phyloP scores from a whole-genome alignment of 2,888 invertebrate genomes.

The Heliconius erato region DNA sequence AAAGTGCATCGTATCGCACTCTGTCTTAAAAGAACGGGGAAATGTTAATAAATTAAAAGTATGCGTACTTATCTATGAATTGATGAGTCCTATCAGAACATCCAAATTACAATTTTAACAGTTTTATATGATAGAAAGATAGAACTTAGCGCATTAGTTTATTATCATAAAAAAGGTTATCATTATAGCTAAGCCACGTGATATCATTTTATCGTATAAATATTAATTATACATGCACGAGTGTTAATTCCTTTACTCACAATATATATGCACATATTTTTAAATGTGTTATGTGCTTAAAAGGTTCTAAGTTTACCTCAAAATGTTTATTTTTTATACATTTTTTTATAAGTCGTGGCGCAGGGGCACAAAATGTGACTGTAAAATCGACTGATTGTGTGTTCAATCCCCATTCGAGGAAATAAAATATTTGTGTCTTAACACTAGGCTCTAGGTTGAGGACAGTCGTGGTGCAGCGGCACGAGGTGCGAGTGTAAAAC shows the following conservation, averaged over 20 bases:
- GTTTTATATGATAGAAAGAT: not conserved
- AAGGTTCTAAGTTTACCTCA: not conserved
- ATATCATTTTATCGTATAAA: not conserved
- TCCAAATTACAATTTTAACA: not conserved
- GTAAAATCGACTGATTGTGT: too few species aligned
- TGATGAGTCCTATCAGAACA: not conserved
- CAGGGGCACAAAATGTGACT: too few species aligned
- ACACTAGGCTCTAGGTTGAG: too few species aligned
- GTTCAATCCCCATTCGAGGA: too few species aligned
- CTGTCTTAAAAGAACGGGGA: not conserved
- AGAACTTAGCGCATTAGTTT: not conserved
- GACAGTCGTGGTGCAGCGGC: too few species aligned
- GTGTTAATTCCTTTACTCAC: not conserved
- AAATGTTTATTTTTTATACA: not conserved
- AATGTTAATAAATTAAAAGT: too few species aligned
- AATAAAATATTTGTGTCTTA: too few species aligned
- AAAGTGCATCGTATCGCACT: too few species aligned
- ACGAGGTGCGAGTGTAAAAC: too few species aligned
- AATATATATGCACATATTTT: not conserved
- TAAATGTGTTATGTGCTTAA: not conserved
- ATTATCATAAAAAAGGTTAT: not conserved
- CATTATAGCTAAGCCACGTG: not conserved
- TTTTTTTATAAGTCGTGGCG: too few species aligned
- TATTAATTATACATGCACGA: constrained; percentile 1
- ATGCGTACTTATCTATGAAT: not conserved